A percentile compares a stretch with the other conserved stretches of the same genome.
Conservation (phyloP, 2,113 vertebrate genomes). For the Ailurus styani region DNA sequence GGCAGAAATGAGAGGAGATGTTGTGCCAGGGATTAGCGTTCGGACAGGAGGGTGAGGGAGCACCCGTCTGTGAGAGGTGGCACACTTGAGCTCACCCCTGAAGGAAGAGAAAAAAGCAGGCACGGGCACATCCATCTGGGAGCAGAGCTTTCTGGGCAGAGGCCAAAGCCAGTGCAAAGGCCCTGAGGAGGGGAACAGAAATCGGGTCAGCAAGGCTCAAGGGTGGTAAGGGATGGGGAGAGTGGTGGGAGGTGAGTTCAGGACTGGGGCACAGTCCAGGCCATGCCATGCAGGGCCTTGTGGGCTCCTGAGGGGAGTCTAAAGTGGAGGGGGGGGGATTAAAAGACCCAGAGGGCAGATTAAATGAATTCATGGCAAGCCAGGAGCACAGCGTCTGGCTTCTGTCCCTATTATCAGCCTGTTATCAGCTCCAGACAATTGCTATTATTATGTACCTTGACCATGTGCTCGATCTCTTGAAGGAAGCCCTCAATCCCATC, state of each 20-base stretch:
- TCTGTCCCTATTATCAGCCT: neutral
- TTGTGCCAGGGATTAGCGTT: neutral
- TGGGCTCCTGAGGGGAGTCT: neutral
- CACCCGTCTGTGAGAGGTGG: neutral
- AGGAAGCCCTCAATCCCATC: neutral
- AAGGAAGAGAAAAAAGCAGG: neutral
- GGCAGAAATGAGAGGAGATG: neutral
- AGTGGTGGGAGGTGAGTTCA: neutral
- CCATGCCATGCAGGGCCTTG: neutral
- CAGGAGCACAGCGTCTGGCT: neutral
- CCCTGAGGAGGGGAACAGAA: neutral
- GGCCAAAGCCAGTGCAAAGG: neutral
- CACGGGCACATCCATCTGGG: neutral
- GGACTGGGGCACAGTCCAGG: neutral
- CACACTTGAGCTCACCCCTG: neutral
- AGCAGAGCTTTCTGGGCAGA: neutral
- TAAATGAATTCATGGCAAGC: neutral
- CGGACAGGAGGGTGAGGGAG: neutral
- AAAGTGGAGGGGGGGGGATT: neutral
- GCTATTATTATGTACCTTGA: neutral
- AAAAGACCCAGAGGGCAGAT: neutral
- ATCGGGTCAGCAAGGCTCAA: neutral
- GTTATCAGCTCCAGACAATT: neutral
- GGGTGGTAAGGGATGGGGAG: neutral
- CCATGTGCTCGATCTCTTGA: neutral